Evolutionary conservation across 2,888 invertebrate genomes (phyloP), one percentile per base, ranked within the genome.

Genomic region (Lordiphosa fenestrarum): DNA sequence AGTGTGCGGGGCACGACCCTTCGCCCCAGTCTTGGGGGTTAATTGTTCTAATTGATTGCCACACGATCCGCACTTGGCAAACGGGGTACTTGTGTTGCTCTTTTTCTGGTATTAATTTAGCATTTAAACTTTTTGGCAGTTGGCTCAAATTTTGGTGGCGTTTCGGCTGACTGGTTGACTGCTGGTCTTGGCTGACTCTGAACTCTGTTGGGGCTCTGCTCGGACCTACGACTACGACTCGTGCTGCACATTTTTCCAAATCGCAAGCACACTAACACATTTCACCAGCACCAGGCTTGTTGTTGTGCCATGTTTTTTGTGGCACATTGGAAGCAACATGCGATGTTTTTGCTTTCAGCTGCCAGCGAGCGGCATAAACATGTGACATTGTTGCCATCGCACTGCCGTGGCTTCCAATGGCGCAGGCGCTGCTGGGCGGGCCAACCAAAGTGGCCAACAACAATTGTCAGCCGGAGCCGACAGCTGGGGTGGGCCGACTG

Each of bases 321-420:
- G 81, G 78, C 77, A 80, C 78, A 80, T 81, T 80, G 78, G 78
- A 78, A 80, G 73, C 58, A 62, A 53, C 69, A 68, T 64, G 69
- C 76, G 66, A 60, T 65, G 66, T 73, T 70, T 40, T n/a, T n/a
- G n/a, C 12, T 53, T 50, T 52, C 15, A 25, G 25, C 25, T 25
- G 25, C 25, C 25, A 6, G 25, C 6, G 25, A 25, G 30, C 36
- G 7, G 9, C n/a, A 41, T 44, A 71, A 78, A 78, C 77, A 78
- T 78, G 77, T 78, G 77, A 83, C 72, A 62, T 48, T 23, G 41
- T 36, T 42, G 37, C 54, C 19, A 30, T 30, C 2, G 54, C 48
- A 47, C 54, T 63, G 66, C 56, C 58, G 59, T 60, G 53, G 64
- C 63, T 84, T 83, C 78, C 84, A 83, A 57, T 71, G 53, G 51